These are phyloP conservation scores for Pampusana beccarii DNA, from an alignment of 2,113 vertebrate species.

Conservation along the genomic window DNA sequence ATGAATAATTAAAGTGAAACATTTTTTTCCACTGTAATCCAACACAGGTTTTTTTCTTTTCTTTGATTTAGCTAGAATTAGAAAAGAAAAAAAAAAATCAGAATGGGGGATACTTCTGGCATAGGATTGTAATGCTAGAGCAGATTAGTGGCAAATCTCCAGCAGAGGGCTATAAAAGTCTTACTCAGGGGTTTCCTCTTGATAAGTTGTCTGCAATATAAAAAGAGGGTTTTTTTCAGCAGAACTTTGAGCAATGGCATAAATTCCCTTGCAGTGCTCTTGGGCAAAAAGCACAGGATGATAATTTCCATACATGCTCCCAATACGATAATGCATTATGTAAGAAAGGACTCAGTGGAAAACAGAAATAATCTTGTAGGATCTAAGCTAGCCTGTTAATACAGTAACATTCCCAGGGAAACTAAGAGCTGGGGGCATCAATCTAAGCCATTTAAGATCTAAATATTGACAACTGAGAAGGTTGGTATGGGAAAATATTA, in stretches of 20 bases:
- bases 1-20: constrained; percentile 60
- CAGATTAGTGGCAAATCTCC: constrained; percentile 19
- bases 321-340: not conserved
- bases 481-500: not conserved
- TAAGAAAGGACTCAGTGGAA: not conserved
- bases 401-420: not conserved
- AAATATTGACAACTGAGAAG: not conserved
- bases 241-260: constrained; percentile 15
- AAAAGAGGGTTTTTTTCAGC: not conserved
- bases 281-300: not conserved
- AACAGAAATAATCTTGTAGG: not conserved
- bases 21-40: not conserved
- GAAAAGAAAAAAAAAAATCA: not conserved
- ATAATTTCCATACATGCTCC: not conserved
- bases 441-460: not conserved
- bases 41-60: not conserved
- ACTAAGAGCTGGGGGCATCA: not conserved
- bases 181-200: constrained; percentile 37
- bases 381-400: not conserved
- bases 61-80: constrained; percentile 22
- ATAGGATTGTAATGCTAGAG: not conserved
- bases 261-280: constrained; percentile 43
- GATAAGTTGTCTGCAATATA: constrained; percentile 49
- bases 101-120: not conserved
- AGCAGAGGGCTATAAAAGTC: constrained; percentile 32